Base-by-base conservation (phyloP, 2,113 vertebrate species). In the Felis catus region DNA sequence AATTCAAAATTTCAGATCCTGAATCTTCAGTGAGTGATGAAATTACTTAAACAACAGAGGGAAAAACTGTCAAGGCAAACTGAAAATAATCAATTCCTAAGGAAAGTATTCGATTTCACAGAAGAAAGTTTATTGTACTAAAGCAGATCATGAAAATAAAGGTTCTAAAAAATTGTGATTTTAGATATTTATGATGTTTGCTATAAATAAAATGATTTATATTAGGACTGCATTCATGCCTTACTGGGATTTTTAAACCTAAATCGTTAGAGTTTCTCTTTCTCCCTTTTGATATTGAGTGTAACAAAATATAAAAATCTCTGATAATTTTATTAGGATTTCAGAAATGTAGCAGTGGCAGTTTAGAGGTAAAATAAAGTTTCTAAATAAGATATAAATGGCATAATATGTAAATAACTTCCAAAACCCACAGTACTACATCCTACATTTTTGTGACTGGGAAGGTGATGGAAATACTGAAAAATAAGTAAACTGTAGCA, bases 1-100 rank as follows among this genome's bases (percentile, higher is more conserved):
- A 92, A 83, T 90, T 80, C 53, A 85, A 18, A 90, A 80, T 76
- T 93, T 92, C 70, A 65, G 29, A 55, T 95, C 41, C 12, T 93
- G n/a, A 68, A 33, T 70, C 53, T 87, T 91, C 45, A 89, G 7
- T 48, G 33, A 31, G 39, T 91, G 76, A 91, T 58, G 45, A 95
- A 82, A 65, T 39, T 90, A 92, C 73, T 84, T 73, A 81, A 93
- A 39, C 36, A 91, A 82, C 1, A n/a, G 6, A 84, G 39, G 36
- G 10, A 51, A 68, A 36, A 71, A 29, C 29, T 48, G 13, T 68
- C 58, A 81, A 81, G 25, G 6, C 27, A 18, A 48, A 36, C 16
- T 68, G 12, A 55, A 71, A 89, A 65, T 86, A 66, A 33, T 87
- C 7, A 29, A 11, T 83, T 89, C 36, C 73, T 39, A 74, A 89